A percentile compares a stretch with the other conserved stretches of the same genome.
phyloP scores from a whole-genome alignment of 2,113 vertebrate species.

The Mystacornis crossleyi region DNA sequence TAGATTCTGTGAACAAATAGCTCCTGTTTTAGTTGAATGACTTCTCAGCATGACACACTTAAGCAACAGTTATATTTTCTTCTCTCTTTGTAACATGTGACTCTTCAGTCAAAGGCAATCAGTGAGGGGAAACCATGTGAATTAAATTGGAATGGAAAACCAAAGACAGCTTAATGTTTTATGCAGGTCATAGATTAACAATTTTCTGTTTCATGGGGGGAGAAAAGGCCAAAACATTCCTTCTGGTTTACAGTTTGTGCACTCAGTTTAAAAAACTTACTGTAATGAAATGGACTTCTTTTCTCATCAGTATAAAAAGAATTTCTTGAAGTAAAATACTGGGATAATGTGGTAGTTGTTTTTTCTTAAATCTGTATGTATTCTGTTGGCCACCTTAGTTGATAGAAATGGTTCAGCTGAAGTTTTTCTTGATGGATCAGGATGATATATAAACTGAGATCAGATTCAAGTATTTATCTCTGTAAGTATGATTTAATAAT shows the following conservation, averaged over 20 bases:
- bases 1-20: constrained; percentile 39
- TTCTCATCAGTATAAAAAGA: neutral
- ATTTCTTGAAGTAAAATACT: neutral
- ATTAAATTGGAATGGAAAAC: constrained; percentile 57
- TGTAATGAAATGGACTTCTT: neutral
- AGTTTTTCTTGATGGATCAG: neutral
- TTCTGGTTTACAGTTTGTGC: neutral
- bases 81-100: constrained; percentile 63
- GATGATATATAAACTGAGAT: neutral
- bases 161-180: constrained; percentile 62
- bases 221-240: constrained; percentile 34
- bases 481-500: constrained; percentile 16
- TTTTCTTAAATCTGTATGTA: neutral
- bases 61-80: constrained; percentile 37
- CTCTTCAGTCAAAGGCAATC: constrained; percentile 57
- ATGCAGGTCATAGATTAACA: constrained; percentile 65
- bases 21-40: constrained; percentile 56
- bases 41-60: constrained; percentile 46
- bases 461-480: neutral
- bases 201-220: neutral
- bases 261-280: neutral
- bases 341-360: neutral
- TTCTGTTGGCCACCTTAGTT: neutral
- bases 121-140: constrained; percentile 61
- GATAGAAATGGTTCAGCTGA: neutral